Conservation (phyloP, 2,888 invertebrate species). For the Coenonympha glycerion region DNA sequence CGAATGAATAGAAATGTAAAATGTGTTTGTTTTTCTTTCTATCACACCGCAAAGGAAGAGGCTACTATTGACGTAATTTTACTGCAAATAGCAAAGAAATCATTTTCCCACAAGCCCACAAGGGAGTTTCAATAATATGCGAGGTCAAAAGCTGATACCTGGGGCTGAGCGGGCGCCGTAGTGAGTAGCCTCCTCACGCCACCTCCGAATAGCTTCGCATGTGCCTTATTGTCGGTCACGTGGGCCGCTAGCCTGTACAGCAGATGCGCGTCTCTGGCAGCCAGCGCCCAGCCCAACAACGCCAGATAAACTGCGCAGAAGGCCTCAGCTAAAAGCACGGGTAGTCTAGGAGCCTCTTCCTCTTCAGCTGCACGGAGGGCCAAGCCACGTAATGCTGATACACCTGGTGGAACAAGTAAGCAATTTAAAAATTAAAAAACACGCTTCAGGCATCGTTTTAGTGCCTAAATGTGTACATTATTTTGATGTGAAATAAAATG, state of each 20-base stretch:
- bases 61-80: too few species aligned
- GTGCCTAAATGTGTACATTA: too few species aligned
- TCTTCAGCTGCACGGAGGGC: slow-evolving; percentile 96
- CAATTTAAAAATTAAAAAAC: too few species aligned
- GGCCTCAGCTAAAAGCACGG: slow-evolving; percentile 93
- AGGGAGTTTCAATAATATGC: too few species aligned
- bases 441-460: too few species aligned
- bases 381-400: slow-evolving; percentile 92
- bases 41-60: too few species aligned
- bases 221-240: slow-evolving; percentile 84
- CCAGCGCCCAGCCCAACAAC: slow-evolving; percentile 92
- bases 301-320: slow-evolving; percentile 96
- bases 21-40: too few species aligned
- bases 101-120: too few species aligned
- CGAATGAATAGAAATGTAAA: too few species aligned
- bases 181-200: slow-evolving; percentile 90
- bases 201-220: slow-evolving; percentile 91
- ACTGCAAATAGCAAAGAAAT: too few species aligned
- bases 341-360: slow-evolving; percentile 92
- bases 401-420: slow-evolving; percentile 71
- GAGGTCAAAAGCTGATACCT: too few species aligned
- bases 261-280: slow-evolving; percentile 95
- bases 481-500: background rate
- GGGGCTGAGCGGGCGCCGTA: slow-evolving; percentile 79
- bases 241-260: slow-evolving; percentile 91